Percentiles rank a stretch among this genome's conserved stretches.
These are phyloP conservation scores for Pentalonia nigronervosa DNA, from an alignment of 1,140 invertebrate genomes.

Conservation along the genomic window DNA sequence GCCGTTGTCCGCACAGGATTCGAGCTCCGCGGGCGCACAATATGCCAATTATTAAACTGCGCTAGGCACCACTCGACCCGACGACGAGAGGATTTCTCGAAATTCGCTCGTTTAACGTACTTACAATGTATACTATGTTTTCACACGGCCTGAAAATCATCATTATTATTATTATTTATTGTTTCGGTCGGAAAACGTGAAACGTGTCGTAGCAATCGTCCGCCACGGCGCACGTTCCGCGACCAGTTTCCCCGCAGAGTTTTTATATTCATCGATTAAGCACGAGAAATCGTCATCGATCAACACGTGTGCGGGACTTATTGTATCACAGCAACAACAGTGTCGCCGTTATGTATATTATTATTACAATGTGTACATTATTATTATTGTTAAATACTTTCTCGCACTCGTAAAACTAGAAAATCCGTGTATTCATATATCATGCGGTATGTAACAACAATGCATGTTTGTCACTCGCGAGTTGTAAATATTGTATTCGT, in stretches of 20 bases:
- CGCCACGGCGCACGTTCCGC: background rate
- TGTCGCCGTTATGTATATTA: background rate
- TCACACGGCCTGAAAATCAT: background rate
- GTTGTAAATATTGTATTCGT: background rate
- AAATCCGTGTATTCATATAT: background rate
- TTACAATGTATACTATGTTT: background rate
- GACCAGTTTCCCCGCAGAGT: slow-evolving; percentile 2
- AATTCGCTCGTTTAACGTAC: background rate
- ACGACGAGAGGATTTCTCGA: slow-evolving; percentile 8
- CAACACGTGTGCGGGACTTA: background rate
- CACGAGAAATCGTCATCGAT: background rate
- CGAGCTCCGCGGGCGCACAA: background rate
- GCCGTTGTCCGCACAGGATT: background rate
- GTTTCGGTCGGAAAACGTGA: background rate
- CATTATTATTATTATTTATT: background rate
- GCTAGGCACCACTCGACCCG: background rate
- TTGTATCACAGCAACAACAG: background rate
- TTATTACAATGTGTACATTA: background rate
- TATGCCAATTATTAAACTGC: background rate
- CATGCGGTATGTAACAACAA: background rate
- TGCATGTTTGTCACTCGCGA: background rate
- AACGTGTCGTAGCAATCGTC: background rate
- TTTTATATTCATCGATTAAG: background rate
- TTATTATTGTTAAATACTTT: slow-evolving; percentile 14
- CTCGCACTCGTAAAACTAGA: background rate